Percentiles rank a stretch among this genome's conserved stretches.
These are phyloP conservation scores for Carcina quercana DNA, from an alignment of 2,888 invertebrate species.

Conservation along the genomic window DNA sequence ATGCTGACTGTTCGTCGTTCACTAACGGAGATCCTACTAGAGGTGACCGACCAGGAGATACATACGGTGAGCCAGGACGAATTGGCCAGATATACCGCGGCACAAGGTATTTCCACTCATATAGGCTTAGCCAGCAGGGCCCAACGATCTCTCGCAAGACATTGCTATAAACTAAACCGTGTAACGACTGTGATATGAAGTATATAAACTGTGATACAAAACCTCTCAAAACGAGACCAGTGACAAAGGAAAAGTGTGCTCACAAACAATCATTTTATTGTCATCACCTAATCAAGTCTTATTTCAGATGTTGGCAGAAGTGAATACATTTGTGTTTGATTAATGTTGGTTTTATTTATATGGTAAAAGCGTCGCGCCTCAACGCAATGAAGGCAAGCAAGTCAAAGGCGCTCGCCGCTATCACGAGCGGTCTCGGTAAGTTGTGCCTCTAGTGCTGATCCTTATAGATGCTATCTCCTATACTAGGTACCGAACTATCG, in stretches of 20 bases:
- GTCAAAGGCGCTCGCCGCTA: slow-evolving; percentile 91
- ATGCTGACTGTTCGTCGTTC: slow-evolving; percentile 91
- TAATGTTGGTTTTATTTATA: slow-evolving; percentile 77
- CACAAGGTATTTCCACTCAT: slow-evolving; percentile 84
- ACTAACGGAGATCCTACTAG: slow-evolving; percentile 94
- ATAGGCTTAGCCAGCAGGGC: slow-evolving; percentile 46
- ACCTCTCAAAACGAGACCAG: slow-evolving; percentile 13
- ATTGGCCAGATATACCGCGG: slow-evolving; percentile 84
- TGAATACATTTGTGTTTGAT: slow-evolving; percentile 64
- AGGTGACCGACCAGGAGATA: slow-evolving; percentile 95
- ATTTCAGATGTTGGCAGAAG: slow-evolving; percentile 63
- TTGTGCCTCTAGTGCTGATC: slow-evolving; percentile 42
- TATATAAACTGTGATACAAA: slow-evolving; percentile 36
- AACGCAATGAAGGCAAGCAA: slow-evolving; percentile 81
- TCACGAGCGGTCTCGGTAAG: slow-evolving; percentile 95
- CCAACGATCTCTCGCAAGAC: slow-evolving; percentile 39
- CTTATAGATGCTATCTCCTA: too few relatives aligned
- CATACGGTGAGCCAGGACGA: slow-evolving; percentile 89
- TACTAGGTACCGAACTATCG: too few relatives aligned
- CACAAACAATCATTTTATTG: slow-evolving; percentile 34
- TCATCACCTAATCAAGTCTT: slow-evolving; percentile 69
- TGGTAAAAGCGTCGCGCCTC: slow-evolving; percentile 80
- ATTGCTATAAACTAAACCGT: slow-evolving; percentile 37
- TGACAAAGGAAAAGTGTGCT: slow-evolving; percentile 25
- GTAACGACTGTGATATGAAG: slow-evolving; percentile 54